Base-by-base conservation (phyloP, 2,888 invertebrate species). In the Phortica okadai region DNA sequence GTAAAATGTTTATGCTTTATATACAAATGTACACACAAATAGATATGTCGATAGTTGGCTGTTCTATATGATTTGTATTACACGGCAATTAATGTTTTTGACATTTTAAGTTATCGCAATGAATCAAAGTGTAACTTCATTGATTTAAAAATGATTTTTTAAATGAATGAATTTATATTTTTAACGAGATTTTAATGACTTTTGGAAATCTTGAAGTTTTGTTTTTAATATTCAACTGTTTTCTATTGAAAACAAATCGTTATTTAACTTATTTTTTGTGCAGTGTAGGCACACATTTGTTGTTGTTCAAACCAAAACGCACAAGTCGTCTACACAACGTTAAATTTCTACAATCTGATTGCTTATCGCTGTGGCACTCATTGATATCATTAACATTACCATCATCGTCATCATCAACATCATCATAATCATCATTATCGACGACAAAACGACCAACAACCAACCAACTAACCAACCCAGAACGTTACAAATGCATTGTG, bases 401-500 rank as follows among this genome's bases (percentile, higher is more conserved):
- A 33, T 3, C 5, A 33, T 14, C 42, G 10, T 50, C 69, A 69
- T 45, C 21, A 45, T 25, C 62, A 10, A 21, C 62, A 62, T 62
- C 25, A 62, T 25, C 62, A 21, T 21, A 21, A 21, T 21, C 62
- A 10, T 62, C 59, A 62, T 62, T 7, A 62, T 25, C 62, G 21
- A 62, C 25, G 62, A 62, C 62, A 21, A 11, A 62, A n/a, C 50
- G 50, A 56, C 14, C n/a, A 56, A 56, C 59, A 62, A 21, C 16
- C 8, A 25, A 10, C 21, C 21, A 14, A 14, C 50, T 1, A 11
- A 8, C 50, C 50, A 50, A 50, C 33, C 62, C 25, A 69, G 50
- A 66, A 66, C 79, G 77, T 62, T 73, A 75, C 77, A 77, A 73
- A 42, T 77, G 62, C 77, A 76, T 75, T 77, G 76, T 85, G 80